A percentile compares a stretch with the other conserved stretches of the same genome.
These are phyloP conservation scores for Nomada lathburiana DNA, from an alignment of 2,888 invertebrate genomes.

Conservation along the genomic window DNA sequence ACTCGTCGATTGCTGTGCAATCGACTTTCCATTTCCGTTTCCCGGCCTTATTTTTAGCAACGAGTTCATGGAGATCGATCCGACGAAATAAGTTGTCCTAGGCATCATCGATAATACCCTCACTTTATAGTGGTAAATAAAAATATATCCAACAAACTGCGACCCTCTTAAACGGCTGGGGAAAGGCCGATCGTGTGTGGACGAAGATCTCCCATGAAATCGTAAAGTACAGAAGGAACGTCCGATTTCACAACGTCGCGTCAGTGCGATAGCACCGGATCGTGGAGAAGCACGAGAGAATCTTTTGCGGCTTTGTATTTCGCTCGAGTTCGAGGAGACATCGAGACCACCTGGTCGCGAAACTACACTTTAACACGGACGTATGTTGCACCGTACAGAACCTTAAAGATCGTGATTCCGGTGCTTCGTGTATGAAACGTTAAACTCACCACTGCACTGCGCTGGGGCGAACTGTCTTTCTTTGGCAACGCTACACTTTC, in stretches of 20 bases:
- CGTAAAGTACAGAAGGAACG: slow-evolving; percentile 42
- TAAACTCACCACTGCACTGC: slow-evolving; percentile 50
- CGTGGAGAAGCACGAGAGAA: slow-evolving; percentile 19
- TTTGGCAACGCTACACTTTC: slow-evolving; percentile 55
- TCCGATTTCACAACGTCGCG: slow-evolving; percentile 48
- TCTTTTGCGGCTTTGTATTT: slow-evolving; percentile 39
- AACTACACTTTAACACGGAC: slow-evolving; percentile 54
- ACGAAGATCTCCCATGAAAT: slow-evolving; percentile 40
- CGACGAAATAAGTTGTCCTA: neutral
- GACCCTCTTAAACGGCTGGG: neutral
- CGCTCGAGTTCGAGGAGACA: slow-evolving; percentile 40
- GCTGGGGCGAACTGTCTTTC: slow-evolving; percentile 39
- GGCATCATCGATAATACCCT: neutral
- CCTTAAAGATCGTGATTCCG: slow-evolving; percentile 68
- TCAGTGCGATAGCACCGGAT: slow-evolving; percentile 24
- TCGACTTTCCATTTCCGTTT: slow-evolving; percentile 44
- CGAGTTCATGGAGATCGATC: slow-evolving; percentile 20
- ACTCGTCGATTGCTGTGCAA: slow-evolving; percentile 38
- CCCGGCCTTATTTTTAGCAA: slow-evolving; percentile 6
- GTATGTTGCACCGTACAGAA: slow-evolving; percentile 50
- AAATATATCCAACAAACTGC: neutral
- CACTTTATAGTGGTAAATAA: neutral
- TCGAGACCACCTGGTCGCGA: slow-evolving; percentile 60
- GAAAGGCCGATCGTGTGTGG: neutral
- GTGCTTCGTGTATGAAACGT: slow-evolving; percentile 63